Base-by-base conservation (phyloP, 2,113 vertebrate species). In the Nycticebus coucang region DNA sequence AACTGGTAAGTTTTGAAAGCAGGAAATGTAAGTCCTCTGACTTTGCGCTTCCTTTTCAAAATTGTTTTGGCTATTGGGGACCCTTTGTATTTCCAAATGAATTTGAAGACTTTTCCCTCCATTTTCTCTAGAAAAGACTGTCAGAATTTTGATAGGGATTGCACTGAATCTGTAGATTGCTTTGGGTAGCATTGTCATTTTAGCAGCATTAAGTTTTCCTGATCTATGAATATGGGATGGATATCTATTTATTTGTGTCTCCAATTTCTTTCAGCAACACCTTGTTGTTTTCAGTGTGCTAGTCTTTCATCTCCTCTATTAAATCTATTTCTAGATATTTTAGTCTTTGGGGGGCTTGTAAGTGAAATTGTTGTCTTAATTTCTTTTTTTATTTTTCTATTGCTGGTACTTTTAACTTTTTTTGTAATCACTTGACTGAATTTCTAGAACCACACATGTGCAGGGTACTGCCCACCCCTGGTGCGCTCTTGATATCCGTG, bases 1-100 rank as follows among this genome's bases (percentile, higher is more conserved):
- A 68, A 28, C 91, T 93, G 89, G 71, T 92, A 68, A 82, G 28
- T 74, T 96, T 87, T 93, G 87, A 93, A 72, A 85, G 66, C 28
- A 91, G 79, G 19, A 94, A 71, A 21, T 83, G 1, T 87, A 64
- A 96, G 35, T 50, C 82, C 15, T 91, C 81, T 33, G 50, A 26
- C 22, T 57, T 91, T 86, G 22, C 71, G 75, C 24, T 21, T 75
- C 55, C 89, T 95, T 89, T 30, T 4, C 3, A 72, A 53, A 17
- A 37, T 85, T 50, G 24, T 84, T 94, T 85, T 89, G 60, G 28
- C 37, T 82, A 17, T 50, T 86, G 7, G 4, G 53, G 35, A 19
- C 26, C 21, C 59, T 30, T 91, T 85, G 57, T 35, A 50, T 28
- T 92, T 85, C 17, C 28, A 24, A 62, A 4, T 87, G 55, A 71